Conservation (phyloP, 2,888 invertebrate species). For the Steinernema hermaphroditum region DNA sequence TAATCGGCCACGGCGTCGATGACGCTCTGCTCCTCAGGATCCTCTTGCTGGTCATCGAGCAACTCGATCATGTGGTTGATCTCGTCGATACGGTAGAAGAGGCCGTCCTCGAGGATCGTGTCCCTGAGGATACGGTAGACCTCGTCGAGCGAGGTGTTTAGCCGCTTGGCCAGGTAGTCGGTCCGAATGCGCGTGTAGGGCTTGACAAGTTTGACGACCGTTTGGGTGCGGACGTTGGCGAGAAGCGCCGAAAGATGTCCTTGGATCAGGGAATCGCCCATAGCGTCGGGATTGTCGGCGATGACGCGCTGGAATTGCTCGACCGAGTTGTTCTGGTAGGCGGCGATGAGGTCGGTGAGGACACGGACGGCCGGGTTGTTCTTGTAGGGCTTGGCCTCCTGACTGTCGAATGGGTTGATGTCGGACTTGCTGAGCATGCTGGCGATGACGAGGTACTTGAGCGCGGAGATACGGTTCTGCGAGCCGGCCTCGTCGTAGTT, state of each 20-base stretch:
- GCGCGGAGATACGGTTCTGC: slow-evolving; percentile 91
- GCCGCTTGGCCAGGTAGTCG: slow-evolving; percentile 86
- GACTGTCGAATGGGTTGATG: slow-evolving; percentile 98
- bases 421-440: slow-evolving; percentile 99
- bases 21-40: background rate
- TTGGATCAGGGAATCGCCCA: slow-evolving; percentile 98
- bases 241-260: slow-evolving; percentile 85
- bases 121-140: slow-evolving; percentile 83
- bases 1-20: background rate
- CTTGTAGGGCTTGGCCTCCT: slow-evolving; percentile 94
- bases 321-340: slow-evolving; percentile 52
- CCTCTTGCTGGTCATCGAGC: background rate
- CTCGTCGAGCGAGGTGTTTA: slow-evolving; percentile 73
- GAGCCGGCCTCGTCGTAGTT: slow-evolving; percentile 99
- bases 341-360: slow-evolving; percentile 91
- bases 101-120: slow-evolving; percentile 89
- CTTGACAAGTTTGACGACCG: slow-evolving; percentile 87
- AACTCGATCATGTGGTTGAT: slow-evolving; percentile 51
- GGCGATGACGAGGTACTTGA: slow-evolving; percentile 95
- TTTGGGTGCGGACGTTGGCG: slow-evolving; percentile 89
- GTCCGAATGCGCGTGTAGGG: slow-evolving; percentile 97
- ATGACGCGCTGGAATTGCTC: slow-evolving; percentile 89
- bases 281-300: slow-evolving; percentile 87
- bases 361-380: slow-evolving; percentile 98
- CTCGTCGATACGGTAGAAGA: slow-evolving; percentile 54